Base-by-base conservation (phyloP, 2,797 vertebrate genomes). In the Macropodus opercularis region DNA sequence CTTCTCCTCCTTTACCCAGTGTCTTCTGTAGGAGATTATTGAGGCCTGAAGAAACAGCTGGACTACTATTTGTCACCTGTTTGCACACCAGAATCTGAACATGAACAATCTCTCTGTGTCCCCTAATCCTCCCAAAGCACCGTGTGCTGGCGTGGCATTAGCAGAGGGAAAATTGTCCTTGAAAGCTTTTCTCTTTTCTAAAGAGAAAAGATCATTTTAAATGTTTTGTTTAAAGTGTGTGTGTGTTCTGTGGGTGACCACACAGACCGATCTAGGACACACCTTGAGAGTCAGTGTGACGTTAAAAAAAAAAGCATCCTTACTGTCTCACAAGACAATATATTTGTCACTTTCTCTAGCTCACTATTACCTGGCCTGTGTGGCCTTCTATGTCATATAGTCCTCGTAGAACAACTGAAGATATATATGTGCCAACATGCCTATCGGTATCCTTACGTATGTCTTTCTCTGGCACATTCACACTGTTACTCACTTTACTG, bases 271-370 rank as follows among this genome's bases (percentile, higher is more conserved):
- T 75, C 76, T 18, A 57, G 56, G 52, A 75, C 67, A 64, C 73
- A 85, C 75, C 63, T 50, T 19, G 18, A 73, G 69, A 76, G 72
- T 59, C 41, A 13, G 63, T 29, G 51, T 85, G 80, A 85, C 81
- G 85, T 90, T 85, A 81, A 58, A 75, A 72, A 79, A 13, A 32
- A 32, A 67, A 56, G 71, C 63, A 51, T 60, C 69, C 61, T 63
- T 43, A 29, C 65, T 38, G 38, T 57, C 60, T 63, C 32, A 4
- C 53, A 38, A 77, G 48, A 63, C 55, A 44, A 54, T 70, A 57
- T 71, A 76, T 79, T 69, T 72, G 53, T 75, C 57, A 51, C 63
- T 71, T 40, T 61, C 36, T 48, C 26, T 5, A 12, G 6, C 26
- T 49, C 27, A 12, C 69, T 21, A 0, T 51, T 46, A 49, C n/a